Conservation (phyloP, 92 coral and sea anemone species). For the Plumapathes pennacea region DNA sequence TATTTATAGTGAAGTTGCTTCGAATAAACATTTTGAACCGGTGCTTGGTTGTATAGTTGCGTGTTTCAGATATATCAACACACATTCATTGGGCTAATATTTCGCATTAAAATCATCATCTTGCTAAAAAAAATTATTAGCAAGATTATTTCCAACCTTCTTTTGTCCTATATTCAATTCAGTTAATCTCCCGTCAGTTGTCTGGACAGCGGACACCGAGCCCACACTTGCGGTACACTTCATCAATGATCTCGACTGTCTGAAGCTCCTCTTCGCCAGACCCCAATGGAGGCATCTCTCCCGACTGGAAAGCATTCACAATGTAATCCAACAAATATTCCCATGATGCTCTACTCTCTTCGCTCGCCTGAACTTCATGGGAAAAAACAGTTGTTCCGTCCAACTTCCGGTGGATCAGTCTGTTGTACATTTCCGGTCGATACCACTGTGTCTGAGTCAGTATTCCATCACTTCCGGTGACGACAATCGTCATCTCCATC, state of each 20-base stretch:
- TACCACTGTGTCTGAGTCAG: constrained; percentile 11
- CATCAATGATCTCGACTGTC: constrained; percentile 10
- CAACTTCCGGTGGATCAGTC: neutral
- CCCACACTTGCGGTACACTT: neutral
- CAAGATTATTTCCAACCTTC: no score
- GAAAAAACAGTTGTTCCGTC: neutral
- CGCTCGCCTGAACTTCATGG: neutral
- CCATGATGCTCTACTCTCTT: constrained; percentile 3
- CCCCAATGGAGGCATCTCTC: constrained; percentile 1
- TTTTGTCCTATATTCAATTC: no score
- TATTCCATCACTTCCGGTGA: neutral
- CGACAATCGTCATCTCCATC: constrained; percentile 1
- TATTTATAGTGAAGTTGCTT: no score
- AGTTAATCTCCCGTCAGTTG: neutral
- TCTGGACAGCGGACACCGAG: constrained; percentile 8
- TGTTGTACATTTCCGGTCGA: constrained; percentile 10
- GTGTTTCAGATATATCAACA: no score
- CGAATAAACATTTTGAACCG: no score
- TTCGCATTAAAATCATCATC: no score
- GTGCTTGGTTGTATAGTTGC: no score
- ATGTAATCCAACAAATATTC: constrained; percentile 6
- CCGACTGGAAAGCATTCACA: neutral
- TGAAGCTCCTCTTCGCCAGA: neutral
- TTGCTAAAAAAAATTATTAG: no score
- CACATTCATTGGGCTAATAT: no score